Evolutionary conservation across 2,797 vertebrate species (phyloP).

Genomic region (Taenioides sp.): DNA sequence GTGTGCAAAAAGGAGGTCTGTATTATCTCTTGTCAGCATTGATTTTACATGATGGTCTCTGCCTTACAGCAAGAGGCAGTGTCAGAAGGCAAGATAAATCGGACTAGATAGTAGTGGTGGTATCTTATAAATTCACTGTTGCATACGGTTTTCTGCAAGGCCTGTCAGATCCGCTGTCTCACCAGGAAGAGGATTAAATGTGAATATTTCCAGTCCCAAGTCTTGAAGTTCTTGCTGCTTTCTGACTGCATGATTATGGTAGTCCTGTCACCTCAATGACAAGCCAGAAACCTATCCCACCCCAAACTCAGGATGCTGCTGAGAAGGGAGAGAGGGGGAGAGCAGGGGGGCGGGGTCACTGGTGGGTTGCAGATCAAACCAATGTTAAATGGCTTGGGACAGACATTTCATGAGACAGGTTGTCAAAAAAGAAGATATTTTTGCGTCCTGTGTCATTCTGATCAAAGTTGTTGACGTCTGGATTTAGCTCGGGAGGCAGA

Average conservation of each 20-base stretch:
- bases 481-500: slow-evolving; percentile 34
- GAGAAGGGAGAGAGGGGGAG: background rate
- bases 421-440: slow-evolving; percentile 34
- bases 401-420: slow-evolving; percentile 31
- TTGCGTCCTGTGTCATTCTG: slow-evolving; percentile 39
- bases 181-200: slow-evolving; percentile 42
- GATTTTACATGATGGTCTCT: slow-evolving; percentile 47
- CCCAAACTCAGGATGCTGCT: slow-evolving; percentile 24
- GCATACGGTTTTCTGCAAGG: slow-evolving; percentile 5
- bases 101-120: slow-evolving; percentile 4
- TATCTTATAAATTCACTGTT: slow-evolving; percentile 23
- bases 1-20: slow-evolving; percentile 45
- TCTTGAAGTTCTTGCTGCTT: slow-evolving; percentile 53
- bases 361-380: slow-evolving; percentile 46
- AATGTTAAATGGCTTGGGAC: slow-evolving; percentile 41
- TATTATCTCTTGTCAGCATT: slow-evolving; percentile 51
- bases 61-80: slow-evolving; percentile 34
- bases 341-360: background rate
- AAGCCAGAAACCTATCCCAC: slow-evolving; percentile 15
- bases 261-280: slow-evolving; percentile 52
- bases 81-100: slow-evolving; percentile 23
- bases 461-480: slow-evolving; percentile 63
- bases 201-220: slow-evolving; percentile 25
- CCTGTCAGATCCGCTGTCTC: slow-evolving; percentile 37
- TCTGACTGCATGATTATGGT: slow-evolving; percentile 32